Conservation (phyloP, 2,113 vertebrate genomes). For the Labrus mixtus region DNA sequence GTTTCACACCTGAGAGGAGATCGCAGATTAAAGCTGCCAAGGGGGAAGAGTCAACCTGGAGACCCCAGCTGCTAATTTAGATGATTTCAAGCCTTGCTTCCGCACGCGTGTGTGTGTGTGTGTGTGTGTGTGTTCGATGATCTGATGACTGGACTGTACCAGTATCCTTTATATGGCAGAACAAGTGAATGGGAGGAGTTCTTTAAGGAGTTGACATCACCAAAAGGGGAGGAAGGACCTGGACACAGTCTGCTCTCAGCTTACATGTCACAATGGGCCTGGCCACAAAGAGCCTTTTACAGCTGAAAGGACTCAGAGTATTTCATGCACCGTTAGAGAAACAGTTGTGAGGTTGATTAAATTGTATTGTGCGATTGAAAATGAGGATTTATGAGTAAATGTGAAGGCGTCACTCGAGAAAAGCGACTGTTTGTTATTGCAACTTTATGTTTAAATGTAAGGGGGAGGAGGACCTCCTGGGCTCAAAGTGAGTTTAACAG, state of each 20-base stretch:
- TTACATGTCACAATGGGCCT: slow-evolving; percentile 72
- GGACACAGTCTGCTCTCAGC: slow-evolving; percentile 61
- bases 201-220: slow-evolving; percentile 68
- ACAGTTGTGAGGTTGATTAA: neutral
- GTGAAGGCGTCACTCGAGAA: no score
- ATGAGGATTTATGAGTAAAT: neutral
- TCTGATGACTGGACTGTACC: slow-evolving; percentile 56
- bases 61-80: slow-evolving; percentile 11
- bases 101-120: no score
- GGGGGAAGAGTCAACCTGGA: slow-evolving; percentile 19
- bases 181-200: slow-evolving; percentile 81
- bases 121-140: slow-evolving; percentile 46
- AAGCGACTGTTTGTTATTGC: no score
- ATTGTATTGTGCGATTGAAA: neutral
- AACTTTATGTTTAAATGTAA: neutral
- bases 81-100: slow-evolving; percentile 34
- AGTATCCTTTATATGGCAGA: slow-evolving; percentile 79
- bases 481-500: neutral
- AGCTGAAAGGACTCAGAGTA: slow-evolving; percentile 19
- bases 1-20: slow-evolving; percentile 39
- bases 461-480: neutral
- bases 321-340: slow-evolving; percentile 4
- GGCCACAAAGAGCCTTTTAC: slow-evolving; percentile 67
- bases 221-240: slow-evolving; percentile 61
- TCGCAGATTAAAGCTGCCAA: neutral